Evolutionary conservation across 2,113 vertebrate genomes (phyloP), one percentile per base, ranked within the genome.

Genomic region (Syngnathoides biaculeatus): DNA sequence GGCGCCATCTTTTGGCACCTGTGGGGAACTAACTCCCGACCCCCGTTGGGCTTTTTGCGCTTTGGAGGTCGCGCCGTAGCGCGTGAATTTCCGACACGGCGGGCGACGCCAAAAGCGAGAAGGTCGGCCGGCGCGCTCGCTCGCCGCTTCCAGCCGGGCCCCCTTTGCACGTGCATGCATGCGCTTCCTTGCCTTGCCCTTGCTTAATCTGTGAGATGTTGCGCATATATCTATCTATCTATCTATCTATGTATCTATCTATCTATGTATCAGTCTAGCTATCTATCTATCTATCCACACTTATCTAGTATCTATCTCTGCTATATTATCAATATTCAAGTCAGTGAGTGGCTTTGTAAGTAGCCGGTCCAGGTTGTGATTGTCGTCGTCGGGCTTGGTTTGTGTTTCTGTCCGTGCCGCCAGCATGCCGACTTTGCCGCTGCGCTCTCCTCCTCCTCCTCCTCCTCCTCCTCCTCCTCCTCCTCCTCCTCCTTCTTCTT

Each of bases 151-250:
- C 81, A 88, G 11, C 27, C n/a, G 20, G 55, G 14, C 55, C 19
- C n/a, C 27, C 64, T 48, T 89, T 92, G 91, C 91, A 92, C 86
- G 89, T 93, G 92, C 92, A 92, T 93, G 92, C 84, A 93, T 93
- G 92, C 84, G 63, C 78, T 67, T 86, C 89, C 79, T 88, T 75
- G 85, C 88, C 80, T 88, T 45, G 79, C 81, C 80, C 38, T 83
- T 83, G 90, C 86, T 89, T 55, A 55, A 12, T 12, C 22, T 55
- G 84, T 90, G 84, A 79, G 81, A 84, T 80, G 74, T 88, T 67
- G 72, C 47, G 80, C 82, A 68, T 85, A 5, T 13, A 80, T 80
- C 67, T 82, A 56, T 84, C 77, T 77, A 69, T 75, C 73, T 74
- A 73, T 77, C 79, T 75, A 84, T 88, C 81, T 89, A 79, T 83